Percentiles rank a stretch among this genome's conserved stretches.
These are phyloP conservation scores for Glaucopsyche alexis DNA, from an alignment of 2,888 invertebrate genomes.

Conservation along the genomic window DNA sequence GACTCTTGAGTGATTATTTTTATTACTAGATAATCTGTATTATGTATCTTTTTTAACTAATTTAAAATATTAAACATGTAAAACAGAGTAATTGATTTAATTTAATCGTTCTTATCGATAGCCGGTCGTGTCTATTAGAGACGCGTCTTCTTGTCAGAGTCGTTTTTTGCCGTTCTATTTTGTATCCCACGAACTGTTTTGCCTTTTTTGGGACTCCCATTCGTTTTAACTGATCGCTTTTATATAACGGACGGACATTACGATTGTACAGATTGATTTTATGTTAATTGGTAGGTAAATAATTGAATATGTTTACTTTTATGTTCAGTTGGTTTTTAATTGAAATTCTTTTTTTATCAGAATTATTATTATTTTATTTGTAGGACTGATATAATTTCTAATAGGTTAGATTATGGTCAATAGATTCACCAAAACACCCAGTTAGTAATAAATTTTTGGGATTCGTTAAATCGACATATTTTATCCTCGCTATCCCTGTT, in stretches of 20 bases:
- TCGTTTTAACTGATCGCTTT: constrained; percentile 12
- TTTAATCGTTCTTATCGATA: constrained; percentile 27
- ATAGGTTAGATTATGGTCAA: too few relatives aligned
- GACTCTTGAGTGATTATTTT: background rate
- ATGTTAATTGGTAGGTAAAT: background rate
- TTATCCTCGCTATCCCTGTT: too few relatives aligned
- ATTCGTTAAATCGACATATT: too few relatives aligned
- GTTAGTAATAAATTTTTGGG: too few relatives aligned
- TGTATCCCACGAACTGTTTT: constrained; percentile 36
- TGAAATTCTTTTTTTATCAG: too few relatives aligned
- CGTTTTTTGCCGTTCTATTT: constrained; percentile 32
- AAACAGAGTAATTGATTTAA: background rate
- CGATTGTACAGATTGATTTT: constrained; percentile 11
- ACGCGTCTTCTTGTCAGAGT: constrained; percentile 35
- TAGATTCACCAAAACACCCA: too few relatives aligned
- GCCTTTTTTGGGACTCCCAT: constrained; percentile 32
- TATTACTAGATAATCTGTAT: background rate
- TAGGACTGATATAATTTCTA: too few relatives aligned
- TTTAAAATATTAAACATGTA: background rate
- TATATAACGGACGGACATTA: background rate
- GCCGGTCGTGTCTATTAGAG: constrained; percentile 26
- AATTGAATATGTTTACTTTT: background rate
- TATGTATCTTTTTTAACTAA: too few relatives aligned
- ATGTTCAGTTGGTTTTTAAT: background rate
- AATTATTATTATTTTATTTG: too few relatives aligned